Percentiles rank a stretch among this genome's conserved stretches.
Conservation (phyloP, 2,888 invertebrate species). For the Bellardia pandia region DNA sequence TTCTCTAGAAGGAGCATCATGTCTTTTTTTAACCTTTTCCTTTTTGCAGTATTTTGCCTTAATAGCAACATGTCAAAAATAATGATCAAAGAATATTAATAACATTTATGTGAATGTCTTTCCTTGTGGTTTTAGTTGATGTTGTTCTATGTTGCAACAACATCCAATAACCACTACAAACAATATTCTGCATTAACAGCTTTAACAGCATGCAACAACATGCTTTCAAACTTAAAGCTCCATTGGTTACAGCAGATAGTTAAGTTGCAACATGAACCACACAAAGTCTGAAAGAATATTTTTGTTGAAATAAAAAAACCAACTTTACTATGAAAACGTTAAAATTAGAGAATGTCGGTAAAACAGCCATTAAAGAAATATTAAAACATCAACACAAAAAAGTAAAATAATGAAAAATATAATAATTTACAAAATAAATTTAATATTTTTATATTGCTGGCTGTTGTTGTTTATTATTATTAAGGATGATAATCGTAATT, state of each 20-base stretch:
- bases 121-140: constrained; percentile 22
- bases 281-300: neutral
- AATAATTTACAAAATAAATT: constrained; percentile 45
- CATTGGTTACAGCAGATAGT: constrained; percentile 38
- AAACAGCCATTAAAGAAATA: constrained; percentile 39
- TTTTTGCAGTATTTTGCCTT: constrained; percentile 36
- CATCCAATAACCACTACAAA: constrained; percentile 26
- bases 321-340: constrained; percentile 40
- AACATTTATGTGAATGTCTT: constrained; percentile 37
- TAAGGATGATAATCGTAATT: constrained; percentile 52
- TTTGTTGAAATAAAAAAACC: constrained; percentile 23
- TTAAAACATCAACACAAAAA: constrained; percentile 46
- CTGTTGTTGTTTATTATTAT: constrained; percentile 1
- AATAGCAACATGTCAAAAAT: constrained; percentile 71
- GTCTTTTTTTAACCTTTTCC: too few species aligned
- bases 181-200: constrained; percentile 51
- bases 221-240: constrained; percentile 23
- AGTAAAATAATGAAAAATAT: constrained; percentile 19
- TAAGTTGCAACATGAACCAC: neutral
- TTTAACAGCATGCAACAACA: neutral
- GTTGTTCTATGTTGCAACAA: constrained; percentile 28
- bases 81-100: constrained; percentile 71
- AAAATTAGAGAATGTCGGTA: constrained; percentile 37
- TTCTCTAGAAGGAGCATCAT: too few species aligned
- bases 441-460: constrained; percentile 44